Evolutionary conservation across 1,140 invertebrate species (phyloP).

Genomic region (Zaprionus kolodkinae): DNA sequence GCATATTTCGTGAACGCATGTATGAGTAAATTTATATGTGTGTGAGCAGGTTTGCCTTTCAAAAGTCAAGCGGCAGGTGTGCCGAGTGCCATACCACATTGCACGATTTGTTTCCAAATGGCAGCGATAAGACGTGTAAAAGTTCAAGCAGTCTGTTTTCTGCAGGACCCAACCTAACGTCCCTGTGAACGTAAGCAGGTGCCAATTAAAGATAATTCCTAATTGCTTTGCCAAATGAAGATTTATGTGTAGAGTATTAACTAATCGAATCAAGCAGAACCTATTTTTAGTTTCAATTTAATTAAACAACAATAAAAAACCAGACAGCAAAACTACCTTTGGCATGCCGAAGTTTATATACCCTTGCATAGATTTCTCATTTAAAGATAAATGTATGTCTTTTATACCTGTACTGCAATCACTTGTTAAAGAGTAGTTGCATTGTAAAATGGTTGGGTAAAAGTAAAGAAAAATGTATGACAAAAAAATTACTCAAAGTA

Average conservation of each 20-base stretch:
- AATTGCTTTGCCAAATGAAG: constrained; percentile 73
- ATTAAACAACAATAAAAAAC: constrained; percentile 35
- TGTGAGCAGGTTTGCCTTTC: constrained; percentile 31
- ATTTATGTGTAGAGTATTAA: constrained; percentile 65
- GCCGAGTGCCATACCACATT: constrained; percentile 55
- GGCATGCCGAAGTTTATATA: no score
- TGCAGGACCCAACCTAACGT: constrained; percentile 2
- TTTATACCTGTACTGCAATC: no score
- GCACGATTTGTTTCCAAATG: constrained; percentile 56
- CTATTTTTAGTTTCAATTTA: constrained; percentile 52
- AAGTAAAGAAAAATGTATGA: no score
- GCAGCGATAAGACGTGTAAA: constrained; percentile 62
- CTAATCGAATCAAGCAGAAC: constrained; percentile 48
- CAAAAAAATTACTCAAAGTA: no score
- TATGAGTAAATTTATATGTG: constrained; percentile 2
- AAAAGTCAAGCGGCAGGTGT: constrained; percentile 70
- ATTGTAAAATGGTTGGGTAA: no score
- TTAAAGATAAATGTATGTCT: no score
- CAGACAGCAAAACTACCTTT: no score
- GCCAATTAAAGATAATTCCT: constrained; percentile 80
- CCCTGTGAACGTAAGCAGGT: constrained; percentile 45
- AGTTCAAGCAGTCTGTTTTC: constrained; percentile 58
- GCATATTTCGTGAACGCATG: background rate
- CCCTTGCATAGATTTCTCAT: no score
- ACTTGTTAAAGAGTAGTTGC: no score